A percentile compares a stretch with the other conserved stretches of the same genome.
Conservation (phyloP, 2,888 invertebrate species). For the Phengaris alcon region DNA sequence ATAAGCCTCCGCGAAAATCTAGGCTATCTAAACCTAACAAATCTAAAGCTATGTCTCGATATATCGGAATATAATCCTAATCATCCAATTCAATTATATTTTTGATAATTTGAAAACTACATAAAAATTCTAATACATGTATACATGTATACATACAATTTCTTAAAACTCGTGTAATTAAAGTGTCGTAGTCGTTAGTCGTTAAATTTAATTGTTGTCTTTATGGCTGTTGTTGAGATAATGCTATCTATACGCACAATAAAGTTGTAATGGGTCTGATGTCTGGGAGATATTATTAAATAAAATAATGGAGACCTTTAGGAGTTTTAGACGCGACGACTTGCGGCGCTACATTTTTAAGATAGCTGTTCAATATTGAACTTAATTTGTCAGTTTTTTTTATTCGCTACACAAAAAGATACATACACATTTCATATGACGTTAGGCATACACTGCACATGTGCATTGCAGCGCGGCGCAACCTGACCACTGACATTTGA, state of each 20-base stretch:
- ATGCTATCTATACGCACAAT: constrained; percentile 4
- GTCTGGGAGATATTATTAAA: not conserved
- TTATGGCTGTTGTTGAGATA: constrained; percentile 17
- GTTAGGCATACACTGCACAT: too few species aligned
- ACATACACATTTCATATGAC: too few species aligned
- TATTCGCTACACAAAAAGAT: too few species aligned
- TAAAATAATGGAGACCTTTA: not conserved
- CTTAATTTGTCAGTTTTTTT: too few species aligned
- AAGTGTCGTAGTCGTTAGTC: not conserved
- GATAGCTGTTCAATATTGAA: too few species aligned
- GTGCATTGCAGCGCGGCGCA: too few species aligned
- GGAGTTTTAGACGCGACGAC: not conserved
- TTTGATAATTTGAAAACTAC: not conserved
- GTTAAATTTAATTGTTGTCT: constrained; percentile 26
- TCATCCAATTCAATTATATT: not conserved
- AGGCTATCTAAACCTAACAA: too few species aligned
- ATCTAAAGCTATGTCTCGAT: too few species aligned
- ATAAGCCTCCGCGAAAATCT: too few species aligned
- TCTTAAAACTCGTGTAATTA: constrained; percentile 10
- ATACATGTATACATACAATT: not conserved
- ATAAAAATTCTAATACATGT: not conserved
- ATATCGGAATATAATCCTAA: too few species aligned
- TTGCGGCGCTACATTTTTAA: too few species aligned
- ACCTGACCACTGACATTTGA: too few species aligned
- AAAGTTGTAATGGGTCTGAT: constrained; percentile 1